A percentile compares a stretch with the other conserved stretches of the same genome.
These are phyloP conservation scores for Otolemur garnettii DNA, from an alignment of 2,113 vertebrate species.

Conservation along the genomic window DNA sequence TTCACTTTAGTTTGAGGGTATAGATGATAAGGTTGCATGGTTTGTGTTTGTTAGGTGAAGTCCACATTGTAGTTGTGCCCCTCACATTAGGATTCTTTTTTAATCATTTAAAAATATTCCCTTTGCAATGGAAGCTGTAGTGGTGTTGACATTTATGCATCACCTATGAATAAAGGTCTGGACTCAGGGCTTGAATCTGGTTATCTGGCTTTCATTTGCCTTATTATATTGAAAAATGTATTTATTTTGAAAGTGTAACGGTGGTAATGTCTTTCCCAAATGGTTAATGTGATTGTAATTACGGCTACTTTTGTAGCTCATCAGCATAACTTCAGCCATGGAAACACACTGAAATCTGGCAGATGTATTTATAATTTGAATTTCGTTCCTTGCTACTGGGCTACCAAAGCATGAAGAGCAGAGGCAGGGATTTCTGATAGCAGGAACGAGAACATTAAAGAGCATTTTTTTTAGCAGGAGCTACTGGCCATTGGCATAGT, in stretches of 20 bases:
- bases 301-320: not conserved
- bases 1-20: no score
- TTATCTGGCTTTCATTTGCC: not conserved
- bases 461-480: not conserved
- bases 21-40: no score
- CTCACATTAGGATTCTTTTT: not conserved
- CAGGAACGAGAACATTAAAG: not conserved
- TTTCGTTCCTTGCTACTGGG: not conserved
- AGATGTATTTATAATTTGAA: conserved; percentile 42
- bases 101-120: conserved; percentile 46
- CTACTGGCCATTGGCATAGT: not conserved
- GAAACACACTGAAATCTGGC: not conserved
- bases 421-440: not conserved
- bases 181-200: conserved; percentile 31
- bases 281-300: not conserved
- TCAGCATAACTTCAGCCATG: not conserved
- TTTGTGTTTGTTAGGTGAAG: no score
- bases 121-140: not conserved
- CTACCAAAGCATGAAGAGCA: not conserved
- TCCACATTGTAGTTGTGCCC: no score
- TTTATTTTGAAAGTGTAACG: not conserved
- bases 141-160: not conserved
- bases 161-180: not conserved
- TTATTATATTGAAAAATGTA: not conserved
- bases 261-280: not conserved